Evolutionary conservation across 2,888 invertebrate genomes (phyloP).

Genomic region (Apocheima hispidaria): DNA sequence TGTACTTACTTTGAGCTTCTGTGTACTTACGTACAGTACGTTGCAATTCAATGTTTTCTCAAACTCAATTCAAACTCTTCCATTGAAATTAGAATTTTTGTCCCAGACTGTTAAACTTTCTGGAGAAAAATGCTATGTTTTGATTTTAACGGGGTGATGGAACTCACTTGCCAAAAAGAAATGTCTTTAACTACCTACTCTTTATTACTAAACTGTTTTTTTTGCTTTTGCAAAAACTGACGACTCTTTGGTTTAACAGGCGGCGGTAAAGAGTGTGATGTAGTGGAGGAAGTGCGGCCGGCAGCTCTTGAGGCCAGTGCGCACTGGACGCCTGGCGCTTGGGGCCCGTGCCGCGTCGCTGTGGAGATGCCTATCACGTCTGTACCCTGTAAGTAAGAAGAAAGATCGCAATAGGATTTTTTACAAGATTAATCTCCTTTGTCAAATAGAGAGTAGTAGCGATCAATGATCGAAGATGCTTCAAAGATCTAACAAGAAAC

Average conservation of each 20-base stretch:
- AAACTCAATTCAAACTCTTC: too few species aligned
- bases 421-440: too few species aligned
- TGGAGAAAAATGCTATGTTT: too few species aligned
- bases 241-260: conserved; percentile 52
- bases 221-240: not conserved
- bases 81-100: too few species aligned
- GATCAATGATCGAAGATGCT: too few species aligned
- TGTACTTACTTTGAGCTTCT: too few species aligned
- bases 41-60: too few species aligned
- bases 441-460: too few species aligned
- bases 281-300: conserved; percentile 77
- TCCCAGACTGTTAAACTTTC: too few species aligned
- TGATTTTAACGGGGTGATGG: too few species aligned
- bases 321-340: conserved; percentile 84
- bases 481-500: too few species aligned
- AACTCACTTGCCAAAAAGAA: not conserved
- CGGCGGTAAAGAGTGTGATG: conserved; percentile 78
- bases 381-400: conserved; percentile 55
- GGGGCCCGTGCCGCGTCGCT: conserved; percentile 79
- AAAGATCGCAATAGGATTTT: not conserved
- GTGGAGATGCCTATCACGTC: conserved; percentile 67
- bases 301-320: conserved; percentile 79
- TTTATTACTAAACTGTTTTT: not conserved
- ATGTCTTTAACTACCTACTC: not conserved
- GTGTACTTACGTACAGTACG: too few species aligned